Conservation (phyloP, 2,113 vertebrate genomes). For the Cacatua alba region DNA sequence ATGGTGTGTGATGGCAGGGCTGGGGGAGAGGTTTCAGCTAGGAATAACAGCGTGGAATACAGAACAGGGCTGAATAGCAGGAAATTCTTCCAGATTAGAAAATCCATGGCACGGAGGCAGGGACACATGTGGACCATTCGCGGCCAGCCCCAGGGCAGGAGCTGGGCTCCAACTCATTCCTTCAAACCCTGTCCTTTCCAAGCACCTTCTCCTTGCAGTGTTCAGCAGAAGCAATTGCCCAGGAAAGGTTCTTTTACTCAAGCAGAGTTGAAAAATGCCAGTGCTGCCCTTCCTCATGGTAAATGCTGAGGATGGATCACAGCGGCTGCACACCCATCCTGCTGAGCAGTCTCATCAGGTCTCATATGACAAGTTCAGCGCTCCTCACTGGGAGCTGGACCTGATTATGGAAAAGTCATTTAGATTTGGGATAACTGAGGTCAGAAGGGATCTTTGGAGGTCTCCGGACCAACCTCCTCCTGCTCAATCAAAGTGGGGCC, state of each 20-base stretch:
- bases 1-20: rapidly evolving
- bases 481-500: rapidly evolving
- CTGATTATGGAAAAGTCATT: not conserved
- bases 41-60: not conserved
- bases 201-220: not conserved
- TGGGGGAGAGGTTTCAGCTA: not conserved
- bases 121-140: rapidly evolving
- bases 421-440: not conserved
- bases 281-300: not conserved
- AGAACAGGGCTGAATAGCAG: constrained; percentile 29
- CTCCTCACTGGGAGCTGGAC: not conserved
- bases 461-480: not conserved
- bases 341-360: not conserved
- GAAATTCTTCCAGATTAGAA: constrained; percentile 40
- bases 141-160: rapidly evolving
- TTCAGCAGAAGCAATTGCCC: not conserved
- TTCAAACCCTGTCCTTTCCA: not conserved
- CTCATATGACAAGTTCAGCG: not conserved
- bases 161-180: not conserved
- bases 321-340: not conserved
- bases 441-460: not conserved
- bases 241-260: not conserved
- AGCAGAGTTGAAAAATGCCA: not conserved
- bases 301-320: not conserved
- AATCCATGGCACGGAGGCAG: not conserved